Evolutionary conservation across 2,113 vertebrate species (phyloP), one percentile per base, ranked within the genome.

Genomic region (Cacatua alba): DNA sequence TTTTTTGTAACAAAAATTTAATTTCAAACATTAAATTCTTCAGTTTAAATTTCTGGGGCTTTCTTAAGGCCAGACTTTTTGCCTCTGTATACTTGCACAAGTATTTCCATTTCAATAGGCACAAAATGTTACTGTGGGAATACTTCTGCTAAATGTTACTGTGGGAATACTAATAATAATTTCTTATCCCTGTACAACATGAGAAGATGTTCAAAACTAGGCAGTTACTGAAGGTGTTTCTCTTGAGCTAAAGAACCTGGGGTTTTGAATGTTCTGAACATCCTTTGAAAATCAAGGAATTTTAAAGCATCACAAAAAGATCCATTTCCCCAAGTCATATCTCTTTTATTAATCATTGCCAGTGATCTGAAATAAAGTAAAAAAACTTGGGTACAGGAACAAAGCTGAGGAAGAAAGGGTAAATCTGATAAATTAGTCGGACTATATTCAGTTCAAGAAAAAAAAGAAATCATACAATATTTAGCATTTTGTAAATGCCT

Each of bases 271-370:
- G 18, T 85, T 84, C 39, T 79, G 41, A 95, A 37, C 5, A 52
- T 82, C 17, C 13, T 81, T 89, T 95, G 63, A 93, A 94, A 93
- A 94, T 88, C 70, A 88, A 69, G 14, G 35, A 88, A 43, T 72
- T 94, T 86, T 17, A 82, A 88, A 18, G 2, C 33, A 10, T 46
- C 53, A 37, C 37, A 37, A 9, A 37, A 37, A 37, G 37, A 37
- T 37, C 37, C 37, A 37, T 37, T 37, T 37, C 37, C 37, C 37
- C 37, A 37, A 37, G 37, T 37, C 37, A 37, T 37, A 37, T 37
- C 37, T 37, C 37, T 37, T 37, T 37, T 37, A 37, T 37, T 37
- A 37, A 37, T 37, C 37, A 37, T 37, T 37, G 37, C 37, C 37
- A 37, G 37, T 37, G 37, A 37, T 37, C 37, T 37, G 37, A 37